Base-by-base conservation (phyloP, 2,797 vertebrate genomes). In the Mareca strepera region DNA sequence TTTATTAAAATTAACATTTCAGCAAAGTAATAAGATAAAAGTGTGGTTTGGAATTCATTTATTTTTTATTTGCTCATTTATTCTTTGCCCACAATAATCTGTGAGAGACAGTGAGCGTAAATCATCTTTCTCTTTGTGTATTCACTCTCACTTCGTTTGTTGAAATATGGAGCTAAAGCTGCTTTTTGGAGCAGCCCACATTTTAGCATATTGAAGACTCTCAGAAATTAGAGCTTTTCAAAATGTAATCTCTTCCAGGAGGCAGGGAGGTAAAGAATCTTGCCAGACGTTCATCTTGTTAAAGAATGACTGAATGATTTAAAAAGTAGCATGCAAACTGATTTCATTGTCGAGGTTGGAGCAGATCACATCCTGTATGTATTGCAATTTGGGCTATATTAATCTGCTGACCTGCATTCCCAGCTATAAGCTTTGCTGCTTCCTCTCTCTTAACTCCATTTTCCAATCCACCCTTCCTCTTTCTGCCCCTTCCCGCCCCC, bases 291-390 rank as follows among this genome's bases (percentile, higher is more conserved):
- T 95, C 90, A 94, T 96, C 88, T 93, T 94, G 76, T 92, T 97
- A 92, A 96, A 96, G 88, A 94, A 93, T 92, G 93, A 96, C 93
- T 96, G 77, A 97, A 92, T 96, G 92, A 96, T 96, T 97, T 97
- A 96, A 87, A 95, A 96, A 96, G 87, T 94, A 94, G 87, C 90
- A 94, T 90, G 94, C 83, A 96, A 82, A 89, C 66, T 64, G 86
- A 94, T 95, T 97, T 96, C 85, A 93, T 96, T 96, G 94, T 97
- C 74, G 79, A 67, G 48, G 88, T 95, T 96, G 93, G 89, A 95
- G 82, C 86, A 97, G 89, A 97, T 95, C 82, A 92, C 80, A 93
- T 95, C 77, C 91, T 96, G 67, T 90, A 96, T 96, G 95, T 95
- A 92, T 96, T 96, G 88, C 77, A 95, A 86, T 94, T 91, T 96